phyloP scores from a whole-genome alignment of 1,140 invertebrate genomes.

The Zaprionus inermis region DNA sequence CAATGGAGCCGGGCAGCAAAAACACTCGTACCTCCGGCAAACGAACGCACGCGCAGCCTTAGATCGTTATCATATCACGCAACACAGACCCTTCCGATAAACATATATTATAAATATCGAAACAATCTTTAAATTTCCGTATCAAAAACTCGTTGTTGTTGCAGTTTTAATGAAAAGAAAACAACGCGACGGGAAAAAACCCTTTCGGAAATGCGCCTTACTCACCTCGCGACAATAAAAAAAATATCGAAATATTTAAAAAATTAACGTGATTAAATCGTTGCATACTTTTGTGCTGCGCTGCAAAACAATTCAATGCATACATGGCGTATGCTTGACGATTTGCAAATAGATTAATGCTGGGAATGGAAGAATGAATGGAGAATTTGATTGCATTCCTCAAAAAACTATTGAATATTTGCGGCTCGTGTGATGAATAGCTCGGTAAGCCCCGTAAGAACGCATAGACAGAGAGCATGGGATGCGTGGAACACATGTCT shows the following conservation, averaged over 20 bases:
- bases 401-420: background rate
- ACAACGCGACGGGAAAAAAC: background rate
- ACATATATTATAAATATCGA: background rate
- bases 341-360: too few relatives aligned
- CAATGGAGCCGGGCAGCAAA: slow-evolving; percentile 28
- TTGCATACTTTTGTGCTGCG: background rate
- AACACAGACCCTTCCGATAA: background rate
- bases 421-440: background rate
- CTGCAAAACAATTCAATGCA: background rate
- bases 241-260: too few relatives aligned
- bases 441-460: background rate
- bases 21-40: slow-evolving; percentile 6
- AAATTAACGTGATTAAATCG: too few relatives aligned
- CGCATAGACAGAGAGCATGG: background rate
- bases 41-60: slow-evolving; percentile 58
- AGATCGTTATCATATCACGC: slow-evolving; percentile 9
- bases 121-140: background rate
- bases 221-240: too few relatives aligned
- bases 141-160: background rate
- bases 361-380: background rate
- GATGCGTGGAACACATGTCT: background rate
- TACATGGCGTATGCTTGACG: too few relatives aligned
- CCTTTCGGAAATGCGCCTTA: too few relatives aligned
- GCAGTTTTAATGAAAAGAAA: slow-evolving; percentile 1
- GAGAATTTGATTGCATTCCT: background rate